phyloP scores from a whole-genome alignment of 2,113 vertebrate genomes.

The Epinephelus fuscoguttatus region DNA sequence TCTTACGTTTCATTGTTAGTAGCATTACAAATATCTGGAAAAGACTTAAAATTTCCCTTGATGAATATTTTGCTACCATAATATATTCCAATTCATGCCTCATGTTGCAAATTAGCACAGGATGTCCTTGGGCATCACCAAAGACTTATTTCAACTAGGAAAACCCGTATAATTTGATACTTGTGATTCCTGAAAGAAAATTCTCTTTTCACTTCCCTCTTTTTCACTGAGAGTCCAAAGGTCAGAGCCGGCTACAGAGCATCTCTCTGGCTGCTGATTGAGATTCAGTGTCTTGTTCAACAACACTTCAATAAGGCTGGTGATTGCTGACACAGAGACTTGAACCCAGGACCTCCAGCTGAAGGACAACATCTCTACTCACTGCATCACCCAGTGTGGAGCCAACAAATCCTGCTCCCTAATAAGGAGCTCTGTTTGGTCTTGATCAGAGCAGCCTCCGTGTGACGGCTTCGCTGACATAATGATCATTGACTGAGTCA shows the following conservation, averaged over 20 bases:
- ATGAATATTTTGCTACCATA: not conserved
- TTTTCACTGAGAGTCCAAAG: not conserved
- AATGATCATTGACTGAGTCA: constrained; percentile 48
- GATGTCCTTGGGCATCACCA: not conserved
- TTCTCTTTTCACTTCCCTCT: not conserved
- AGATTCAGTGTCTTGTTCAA: constrained; percentile 13
- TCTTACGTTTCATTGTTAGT: not conserved
- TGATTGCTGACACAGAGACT: constrained; percentile 23
- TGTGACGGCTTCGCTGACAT: constrained; percentile 36
- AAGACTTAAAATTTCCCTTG: not conserved
- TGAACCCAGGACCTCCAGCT: constrained; percentile 18
- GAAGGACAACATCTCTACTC: constrained; percentile 39
- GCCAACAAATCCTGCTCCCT: constrained; percentile 20
- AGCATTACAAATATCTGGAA: not conserved
- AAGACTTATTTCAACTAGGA: not conserved
- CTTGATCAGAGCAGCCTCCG: constrained; percentile 15
- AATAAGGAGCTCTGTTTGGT: constrained; percentile 21
- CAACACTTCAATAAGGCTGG: constrained; percentile 17
- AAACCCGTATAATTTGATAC: not conserved
- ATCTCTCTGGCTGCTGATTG: constrained; percentile 7
- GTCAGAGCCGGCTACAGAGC: constrained; percentile 5
- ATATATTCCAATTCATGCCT: not conserved
- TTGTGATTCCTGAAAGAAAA: not conserved
- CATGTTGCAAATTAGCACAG: not conserved
- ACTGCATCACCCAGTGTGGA: not conserved